Base-by-base conservation (phyloP, 1,140 invertebrate species). In the Scaptomyza hsui region DNA sequence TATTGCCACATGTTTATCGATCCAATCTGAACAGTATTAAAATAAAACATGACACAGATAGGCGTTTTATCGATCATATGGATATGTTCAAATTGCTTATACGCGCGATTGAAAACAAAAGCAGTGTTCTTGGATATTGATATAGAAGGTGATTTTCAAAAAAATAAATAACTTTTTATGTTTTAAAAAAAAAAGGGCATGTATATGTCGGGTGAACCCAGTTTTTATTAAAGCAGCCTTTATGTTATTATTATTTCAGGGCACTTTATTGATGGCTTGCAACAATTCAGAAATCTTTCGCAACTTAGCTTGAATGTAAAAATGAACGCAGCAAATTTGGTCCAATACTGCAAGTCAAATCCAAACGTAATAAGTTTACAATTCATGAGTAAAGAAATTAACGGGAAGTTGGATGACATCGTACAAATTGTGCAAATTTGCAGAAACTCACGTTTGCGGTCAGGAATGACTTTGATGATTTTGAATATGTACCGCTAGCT, bases 281-380 rank as follows among this genome's bases (percentile, higher is more conserved):
- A 21, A 18, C 13, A 29, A 1, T 18, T 61, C 0, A 12, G 5
- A 1, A 5, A 61, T 21, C 15, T 42, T 1, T 3, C 6, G 15
- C 45, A 29, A 1, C 45, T 61, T 0, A 1, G 6, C 1, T 10
- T 61, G 13, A 41, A 49, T 48, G n/a, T 15, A 2, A 59, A 19
- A 21, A 12, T 37, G 4, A 15, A 48, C 15, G 15, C 13, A 10
- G 10, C 12, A 4, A 1, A 41, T 2, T 49, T 61, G 6, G 10
- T 9, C 39, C 32, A 61, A 6, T 61, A 48, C 19, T 61, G 57
- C 45, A 4, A 18, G n/a, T 16, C 10, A 9, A 48, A 61, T 41
- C 13, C n/a, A 16, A 49, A 18, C 13, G 26, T 61, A 7, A 19
- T 10, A 1, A 7, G 12, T 3, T 51, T 61, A 2, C 12, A 51